These are phyloP conservation scores for Ophioderma brevispina DNA, from an alignment of 35 echinoderm and acorn worm species.

Conservation along the genomic window DNA sequence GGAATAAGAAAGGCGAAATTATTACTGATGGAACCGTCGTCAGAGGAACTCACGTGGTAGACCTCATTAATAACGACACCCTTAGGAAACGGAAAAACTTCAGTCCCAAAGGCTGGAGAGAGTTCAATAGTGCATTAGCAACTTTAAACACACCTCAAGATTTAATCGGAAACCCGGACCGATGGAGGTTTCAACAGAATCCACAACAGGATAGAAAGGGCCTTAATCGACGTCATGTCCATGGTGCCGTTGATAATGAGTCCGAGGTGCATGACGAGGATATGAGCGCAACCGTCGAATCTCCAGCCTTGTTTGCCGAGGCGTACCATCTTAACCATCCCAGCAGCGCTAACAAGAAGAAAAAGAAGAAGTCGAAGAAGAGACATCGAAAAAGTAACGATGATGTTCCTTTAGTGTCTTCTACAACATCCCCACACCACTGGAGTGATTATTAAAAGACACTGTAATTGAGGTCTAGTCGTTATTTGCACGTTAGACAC, in stretches of 20 bases:
- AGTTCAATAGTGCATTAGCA: not conserved
- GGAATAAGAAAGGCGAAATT: constrained; percentile 27
- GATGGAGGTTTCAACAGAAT: constrained; percentile 5
- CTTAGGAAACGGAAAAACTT: constrained; percentile 22
- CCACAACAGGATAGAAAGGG: not conserved
- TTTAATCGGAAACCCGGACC: constrained; percentile 6
- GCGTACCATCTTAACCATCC: not conserved
- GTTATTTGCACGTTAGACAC: not conserved
- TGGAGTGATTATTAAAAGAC: constrained; percentile 47
- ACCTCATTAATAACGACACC: constrained; percentile 34
- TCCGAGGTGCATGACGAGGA: not conserved
- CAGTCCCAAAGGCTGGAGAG: constrained; percentile 20
- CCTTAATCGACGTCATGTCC: not conserved
- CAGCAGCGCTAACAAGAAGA: not conserved
- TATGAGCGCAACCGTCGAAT: not conserved
- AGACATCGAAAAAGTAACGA: not conserved
- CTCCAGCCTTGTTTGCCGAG: constrained; percentile 3
- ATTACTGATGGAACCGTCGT: not conserved
- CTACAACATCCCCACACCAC: not conserved
- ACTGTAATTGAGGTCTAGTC: not conserved
- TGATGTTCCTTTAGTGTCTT: not conserved
- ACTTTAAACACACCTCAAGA: constrained; percentile 11
- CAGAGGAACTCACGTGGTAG: not conserved
- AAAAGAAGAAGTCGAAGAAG: not conserved
- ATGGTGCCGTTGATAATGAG: no score